phyloP scores from a whole-genome alignment of 2,888 invertebrate genomes.

The Rugalucina vietnamica region DNA sequence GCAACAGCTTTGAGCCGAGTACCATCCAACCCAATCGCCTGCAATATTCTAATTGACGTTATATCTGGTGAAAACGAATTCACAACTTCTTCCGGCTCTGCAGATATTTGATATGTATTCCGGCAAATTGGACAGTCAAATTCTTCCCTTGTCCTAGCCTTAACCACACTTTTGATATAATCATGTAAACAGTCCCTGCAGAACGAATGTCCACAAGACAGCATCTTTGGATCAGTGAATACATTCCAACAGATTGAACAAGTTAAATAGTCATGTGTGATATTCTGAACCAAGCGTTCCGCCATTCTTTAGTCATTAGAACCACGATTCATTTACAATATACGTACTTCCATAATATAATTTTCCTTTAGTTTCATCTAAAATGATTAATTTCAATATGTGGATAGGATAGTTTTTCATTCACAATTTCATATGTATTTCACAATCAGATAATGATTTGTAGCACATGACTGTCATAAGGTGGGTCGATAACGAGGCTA shows the following conservation, averaged over 20 bases:
- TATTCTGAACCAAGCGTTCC: conserved; percentile 46
- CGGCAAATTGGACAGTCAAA: conserved; percentile 60
- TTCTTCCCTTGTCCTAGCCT: conserved; percentile 10
- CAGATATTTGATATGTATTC: conserved; percentile 15
- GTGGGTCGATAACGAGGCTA: neutral
- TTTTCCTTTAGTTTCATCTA: neutral
- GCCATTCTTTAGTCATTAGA: conserved; percentile 31
- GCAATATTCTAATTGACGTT: conserved; percentile 51
- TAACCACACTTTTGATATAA: conserved; percentile 37
- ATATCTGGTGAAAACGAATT: conserved; percentile 39
- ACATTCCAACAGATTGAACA: conserved; percentile 56
- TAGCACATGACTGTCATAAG: neutral
- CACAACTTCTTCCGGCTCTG: conserved; percentile 28
- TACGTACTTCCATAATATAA: no score
- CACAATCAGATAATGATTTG: no score
- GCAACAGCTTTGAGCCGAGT: neutral
- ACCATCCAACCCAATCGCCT: conserved; percentile 42
- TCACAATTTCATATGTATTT: neutral
- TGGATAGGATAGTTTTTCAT: neutral
- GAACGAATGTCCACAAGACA: conserved; percentile 55
- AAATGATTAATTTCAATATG: neutral
- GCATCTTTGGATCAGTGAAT: conserved; percentile 53
- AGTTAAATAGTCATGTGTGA: conserved; percentile 59
- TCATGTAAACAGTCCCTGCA: conserved; percentile 52
- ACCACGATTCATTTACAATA: neutral